Base-by-base conservation (phyloP, 2,888 invertebrate genomes). In the Lomographa bimaculata region DNA sequence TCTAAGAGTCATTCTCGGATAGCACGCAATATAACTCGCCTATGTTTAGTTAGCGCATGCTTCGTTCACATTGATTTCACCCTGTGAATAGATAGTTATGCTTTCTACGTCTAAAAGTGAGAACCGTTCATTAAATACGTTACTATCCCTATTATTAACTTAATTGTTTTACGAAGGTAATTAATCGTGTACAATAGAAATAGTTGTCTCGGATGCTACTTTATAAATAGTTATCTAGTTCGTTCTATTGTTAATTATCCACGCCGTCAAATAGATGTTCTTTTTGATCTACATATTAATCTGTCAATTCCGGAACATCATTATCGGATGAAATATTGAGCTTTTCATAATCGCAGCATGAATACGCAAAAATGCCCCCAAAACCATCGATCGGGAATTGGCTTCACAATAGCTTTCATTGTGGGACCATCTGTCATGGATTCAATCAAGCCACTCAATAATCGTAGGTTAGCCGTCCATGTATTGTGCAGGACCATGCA, bases 371-470 rank as follows among this genome's bases (percentile, higher is more conserved):
- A 82, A 71, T 79, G 72, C 77, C 84, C 85, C 75, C 63, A 73
- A 66, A 66, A 70, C 60, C 54, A 64, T 71, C 66, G 68, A 71
- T 76, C 71, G 63, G 57, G 71, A 68, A 83, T 79, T 79, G 75
- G 60, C 47, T 61, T 61, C 78, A 85, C 84, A 85, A 80, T 70
- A 68, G 50, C 59, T 59, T 58, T 51, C 43, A 75, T 84, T 84
- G 79, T 84, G 55, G 64, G 58, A 63, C 77, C 87, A 87, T 86
- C 85, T 89, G 86, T 86, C 86, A 79, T 72, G 73, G 72, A 68
- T 74, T 70, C 77, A 75, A 77, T 79, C 74, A 71, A 58, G 53
- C 66, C 60, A 61, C 69, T 73, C 71, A 60, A 73, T 80, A 77
- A 82, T 78, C 64, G 70, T 72, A 69, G 71, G 74, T 76, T 78